phyloP scores from a whole-genome alignment of 37 sponge, comb jelly and placozoan genomes.

The Hexactinellida sp. region DNA sequence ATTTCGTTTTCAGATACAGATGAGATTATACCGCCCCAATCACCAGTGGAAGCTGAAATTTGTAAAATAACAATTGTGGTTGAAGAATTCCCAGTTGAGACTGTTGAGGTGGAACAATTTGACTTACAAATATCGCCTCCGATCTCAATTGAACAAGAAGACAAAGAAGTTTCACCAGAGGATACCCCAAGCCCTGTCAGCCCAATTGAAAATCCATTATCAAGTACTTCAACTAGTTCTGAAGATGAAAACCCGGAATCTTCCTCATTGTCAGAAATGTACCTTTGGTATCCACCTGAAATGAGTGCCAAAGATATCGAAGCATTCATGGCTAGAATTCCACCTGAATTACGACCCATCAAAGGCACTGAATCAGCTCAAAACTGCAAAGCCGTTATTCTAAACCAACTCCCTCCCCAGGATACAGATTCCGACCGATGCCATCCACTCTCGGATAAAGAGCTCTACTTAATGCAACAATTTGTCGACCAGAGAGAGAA shows the following conservation, averaged over 20 bases:
- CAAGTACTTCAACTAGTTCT: not conserved
- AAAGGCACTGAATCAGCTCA: not conserved
- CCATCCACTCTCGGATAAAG: conserved; percentile 43
- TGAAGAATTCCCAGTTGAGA: not conserved
- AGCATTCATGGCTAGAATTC: not conserved
- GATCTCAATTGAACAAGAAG: not conserved
- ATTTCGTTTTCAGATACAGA: not conserved
- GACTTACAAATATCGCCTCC: not conserved
- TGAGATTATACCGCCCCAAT: not conserved
- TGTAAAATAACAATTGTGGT: not conserved
- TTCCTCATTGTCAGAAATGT: not conserved
- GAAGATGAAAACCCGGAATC: not conserved
- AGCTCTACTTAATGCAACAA: conserved; percentile 23
- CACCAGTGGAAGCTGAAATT: not conserved
- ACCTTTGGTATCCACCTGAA: not conserved
- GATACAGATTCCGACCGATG: conserved; percentile 33
- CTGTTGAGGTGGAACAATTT: no score
- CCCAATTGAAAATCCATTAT: not conserved
- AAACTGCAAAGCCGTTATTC: not conserved
- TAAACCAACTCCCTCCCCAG: conserved; percentile 34
- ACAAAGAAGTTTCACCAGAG: not conserved
- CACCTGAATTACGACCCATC: not conserved
- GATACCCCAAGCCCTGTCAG: not conserved
- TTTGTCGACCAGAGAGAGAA: conserved; percentile 34
- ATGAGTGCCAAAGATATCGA: not conserved